Conservation (phyloP, 2,113 vertebrate genomes). For the Percopsis transmontana region DNA sequence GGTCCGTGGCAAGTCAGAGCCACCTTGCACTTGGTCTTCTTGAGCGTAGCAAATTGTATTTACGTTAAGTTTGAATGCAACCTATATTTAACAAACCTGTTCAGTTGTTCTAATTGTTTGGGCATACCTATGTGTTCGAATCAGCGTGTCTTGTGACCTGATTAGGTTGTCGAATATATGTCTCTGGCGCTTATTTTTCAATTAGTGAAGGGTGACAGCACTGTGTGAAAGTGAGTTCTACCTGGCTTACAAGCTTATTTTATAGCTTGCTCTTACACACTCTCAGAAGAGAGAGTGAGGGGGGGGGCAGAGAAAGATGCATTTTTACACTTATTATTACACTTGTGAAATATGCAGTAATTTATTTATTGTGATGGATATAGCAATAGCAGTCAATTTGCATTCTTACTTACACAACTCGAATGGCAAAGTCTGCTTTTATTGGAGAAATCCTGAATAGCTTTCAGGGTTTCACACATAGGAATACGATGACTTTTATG, state of each 20-base stretch:
- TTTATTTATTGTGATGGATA: neutral
- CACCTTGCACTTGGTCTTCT: neutral
- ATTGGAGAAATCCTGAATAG: no score
- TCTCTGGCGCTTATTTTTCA: neutral
- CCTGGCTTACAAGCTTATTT: slow-evolving; percentile 11
- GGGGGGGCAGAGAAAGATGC: no score
- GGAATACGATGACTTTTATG: no score
- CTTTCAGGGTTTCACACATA: no score
- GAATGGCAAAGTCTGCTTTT: no score
- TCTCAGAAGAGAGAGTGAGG: neutral
- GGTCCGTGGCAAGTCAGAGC: no score
- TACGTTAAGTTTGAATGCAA: neutral
- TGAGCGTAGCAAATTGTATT: neutral
- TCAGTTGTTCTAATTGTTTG: neutral
- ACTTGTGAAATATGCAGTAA: no score
- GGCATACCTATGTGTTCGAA: neutral
- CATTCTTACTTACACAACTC: no score
- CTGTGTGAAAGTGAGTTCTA: slow-evolving; percentile 17
- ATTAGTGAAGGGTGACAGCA: neutral
- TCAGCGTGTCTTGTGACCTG: neutral
- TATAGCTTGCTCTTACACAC: slow-evolving; percentile 58
- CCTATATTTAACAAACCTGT: no score
- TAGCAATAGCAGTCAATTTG: no score
- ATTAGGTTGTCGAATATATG: neutral
- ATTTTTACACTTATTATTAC: no score